phyloP scores from a whole-genome alignment of 1,140 invertebrate species.

The Dendrolimus kikuchii region DNA sequence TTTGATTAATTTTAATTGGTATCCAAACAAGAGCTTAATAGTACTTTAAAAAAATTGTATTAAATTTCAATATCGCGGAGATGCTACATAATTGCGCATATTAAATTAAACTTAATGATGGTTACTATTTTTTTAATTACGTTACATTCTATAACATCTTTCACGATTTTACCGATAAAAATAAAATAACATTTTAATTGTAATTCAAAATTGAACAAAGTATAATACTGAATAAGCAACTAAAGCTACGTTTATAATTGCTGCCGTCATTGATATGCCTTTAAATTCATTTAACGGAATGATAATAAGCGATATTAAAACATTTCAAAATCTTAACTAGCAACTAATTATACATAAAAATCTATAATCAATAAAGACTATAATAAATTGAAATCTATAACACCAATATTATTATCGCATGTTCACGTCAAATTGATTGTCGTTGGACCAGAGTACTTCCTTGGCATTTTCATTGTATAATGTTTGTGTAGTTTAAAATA shows the following conservation, averaged over 20 bases:
- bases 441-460: no score
- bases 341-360: conserved; percentile 23
- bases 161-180: no score
- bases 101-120: no score
- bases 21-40: no score
- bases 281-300: conserved; percentile 40
- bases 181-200: background rate
- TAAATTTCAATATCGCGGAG: no score
- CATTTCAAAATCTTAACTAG: conserved; percentile 25
- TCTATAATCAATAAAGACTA: conserved; percentile 14
- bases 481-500: no score
- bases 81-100: no score
- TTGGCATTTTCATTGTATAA: no score
- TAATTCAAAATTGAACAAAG: conserved; percentile 30
- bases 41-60: no score
- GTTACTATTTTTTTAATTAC: no score
- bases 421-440: background rate
- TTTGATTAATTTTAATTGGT: no score
- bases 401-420: conserved; percentile 12
- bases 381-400: conserved; percentile 12
- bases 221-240: conserved; percentile 29
- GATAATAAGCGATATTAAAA: conserved; percentile 36
- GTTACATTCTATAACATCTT: no score
- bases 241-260: conserved; percentile 35
- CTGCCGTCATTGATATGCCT: conserved; percentile 50